phyloP scores from a whole-genome alignment of 2,888 invertebrate genomes.

The Cheilosia urbana region DNA sequence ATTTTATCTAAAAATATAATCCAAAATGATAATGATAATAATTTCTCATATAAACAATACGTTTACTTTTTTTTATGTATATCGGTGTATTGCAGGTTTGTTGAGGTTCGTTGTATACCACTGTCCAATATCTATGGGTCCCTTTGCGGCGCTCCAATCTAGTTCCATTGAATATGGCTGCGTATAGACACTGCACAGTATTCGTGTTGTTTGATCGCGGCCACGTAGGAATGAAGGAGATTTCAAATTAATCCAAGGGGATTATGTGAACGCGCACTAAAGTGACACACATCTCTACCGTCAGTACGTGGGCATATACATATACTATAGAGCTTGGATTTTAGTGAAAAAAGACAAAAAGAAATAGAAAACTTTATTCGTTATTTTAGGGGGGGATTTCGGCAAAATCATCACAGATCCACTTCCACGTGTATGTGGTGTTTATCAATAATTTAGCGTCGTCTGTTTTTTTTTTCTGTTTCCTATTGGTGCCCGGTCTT shows the following conservation, averaged over 20 bases:
- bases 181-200: slow-evolving; percentile 1
- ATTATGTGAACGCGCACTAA: slow-evolving; percentile 67
- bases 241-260: slow-evolving; percentile 72
- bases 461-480: slow-evolving; percentile 6
- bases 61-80: slow-evolving; percentile 20
- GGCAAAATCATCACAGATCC: slow-evolving; percentile 56
- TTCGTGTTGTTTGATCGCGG: slow-evolving; percentile 55
- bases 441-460: slow-evolving; percentile 59
- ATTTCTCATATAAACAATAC: slow-evolving; percentile 47
- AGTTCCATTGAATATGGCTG: not conserved
- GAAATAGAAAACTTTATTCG: slow-evolving; percentile 1
- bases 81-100: slow-evolving; percentile 4
- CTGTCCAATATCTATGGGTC: slow-evolving; percentile 3
- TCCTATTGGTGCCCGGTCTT: slow-evolving; percentile 24
- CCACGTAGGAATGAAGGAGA: slow-evolving; percentile 65
- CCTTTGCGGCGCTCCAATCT: slow-evolving; percentile 41
- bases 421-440: slow-evolving; percentile 37
- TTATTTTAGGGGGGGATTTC: slow-evolving; percentile 54
- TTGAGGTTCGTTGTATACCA: not conserved
- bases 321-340: slow-evolving; percentile 30
- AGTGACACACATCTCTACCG: slow-evolving; percentile 60
- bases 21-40: slow-evolving; percentile 72
- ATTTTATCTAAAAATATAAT: slow-evolving; percentile 72
- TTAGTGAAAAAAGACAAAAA: slow-evolving; percentile 29
- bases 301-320: too few relatives aligned